Base-by-base conservation (phyloP, 2,888 invertebrate genomes). In the Dasypolia templi region DNA sequence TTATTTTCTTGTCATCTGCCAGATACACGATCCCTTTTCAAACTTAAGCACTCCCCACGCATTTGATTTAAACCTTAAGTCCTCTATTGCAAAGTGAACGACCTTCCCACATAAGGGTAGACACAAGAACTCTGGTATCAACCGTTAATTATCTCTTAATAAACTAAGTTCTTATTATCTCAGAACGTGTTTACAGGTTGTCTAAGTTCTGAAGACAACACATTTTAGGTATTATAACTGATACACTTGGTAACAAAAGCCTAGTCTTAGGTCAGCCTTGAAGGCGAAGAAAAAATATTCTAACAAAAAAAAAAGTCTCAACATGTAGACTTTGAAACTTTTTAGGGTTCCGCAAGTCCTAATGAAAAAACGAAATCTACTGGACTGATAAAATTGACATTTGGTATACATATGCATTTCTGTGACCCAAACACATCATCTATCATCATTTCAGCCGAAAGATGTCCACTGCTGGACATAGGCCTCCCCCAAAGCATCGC, bases 141-240 rank as follows among this genome's bases (percentile, higher is more conserved):
- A 64, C 63, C 64, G 66, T 39, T 81, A 81, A 81, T 77, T 81
- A 77, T 42, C 63, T 64, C 32, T 26, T 70, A 61, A 70, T 77
- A 66, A 51, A 69, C 72, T 32, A 14, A 63, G 69, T 63, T 63
- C 26, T 53, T 65, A 51, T 51, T 64, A 59, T 69, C 51, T 72
- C 14, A 46, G 59, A 55, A 44, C 66, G 29, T 55, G 32, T 44
- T 81, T 51, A 35, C 64, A 79, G 35, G 32, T 46, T 59, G 3
- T 63, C 11, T 66, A n/a, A 7, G 63, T 32, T 65, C 5, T 63
- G 2, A 63, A 53, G 14, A 32, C 4, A 3, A 42, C 11, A 53
- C 14, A 49, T 65, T 53, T 49, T 7, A 14, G 9, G 1, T n/a
- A 6, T 14, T 26, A 32, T 39, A 64, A 64, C 35, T 42, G 46